Base-by-base conservation (phyloP, 2,797 vertebrate species). In the Geotrypetes seraphini region DNA sequence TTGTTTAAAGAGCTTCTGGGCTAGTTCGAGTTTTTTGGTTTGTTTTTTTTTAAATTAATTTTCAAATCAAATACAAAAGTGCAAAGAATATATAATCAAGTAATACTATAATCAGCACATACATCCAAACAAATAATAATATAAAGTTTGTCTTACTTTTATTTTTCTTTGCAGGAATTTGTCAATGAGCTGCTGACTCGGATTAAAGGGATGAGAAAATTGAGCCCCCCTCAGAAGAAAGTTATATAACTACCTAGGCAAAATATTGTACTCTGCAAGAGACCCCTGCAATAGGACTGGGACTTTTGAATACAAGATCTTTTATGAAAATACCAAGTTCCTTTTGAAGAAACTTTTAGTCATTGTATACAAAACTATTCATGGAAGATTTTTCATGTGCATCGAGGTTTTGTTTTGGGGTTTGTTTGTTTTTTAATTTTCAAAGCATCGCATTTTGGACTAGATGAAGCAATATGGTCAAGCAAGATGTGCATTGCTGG, bases 151-250 rank as follows among this genome's bases (percentile, higher is more conserved):
- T n/a, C n/a, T n/a, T n/a, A n/a, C n/a, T n/a, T n/a, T n/a, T n/a
- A n/a, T n/a, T n/a, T n/a, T n/a, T 61, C 42, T 17, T 37, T 47
- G 12, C 65, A 97, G 94, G 81, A 86, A 58, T 97, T 97, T 68
- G 89, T 97, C 62, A 88, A 86, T 41, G 92, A 97, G 64, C 78
- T 97, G 69, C 86, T 97, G 38, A 78, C 79, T 65, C 86, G 89
- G 78, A 93, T 98, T 86, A 90, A 83, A 79, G 94, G 92, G 65
- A 95, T 98, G 94, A 84, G 91, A 52, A 98, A 96, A 78, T 83
- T 98, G 55, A 92, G 87, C 25, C 90, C 92, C 41, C 92, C 93
- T 2, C 86, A 88, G 44, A 97, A 93, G 84, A 98, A 97, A 73
- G 83, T 81, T 50, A 67, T 92, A 87, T 97, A 89, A 90, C 76